Evolutionary conservation across 2,113 vertebrate genomes (phyloP).

Genomic region (Zootoca vivipara): DNA sequence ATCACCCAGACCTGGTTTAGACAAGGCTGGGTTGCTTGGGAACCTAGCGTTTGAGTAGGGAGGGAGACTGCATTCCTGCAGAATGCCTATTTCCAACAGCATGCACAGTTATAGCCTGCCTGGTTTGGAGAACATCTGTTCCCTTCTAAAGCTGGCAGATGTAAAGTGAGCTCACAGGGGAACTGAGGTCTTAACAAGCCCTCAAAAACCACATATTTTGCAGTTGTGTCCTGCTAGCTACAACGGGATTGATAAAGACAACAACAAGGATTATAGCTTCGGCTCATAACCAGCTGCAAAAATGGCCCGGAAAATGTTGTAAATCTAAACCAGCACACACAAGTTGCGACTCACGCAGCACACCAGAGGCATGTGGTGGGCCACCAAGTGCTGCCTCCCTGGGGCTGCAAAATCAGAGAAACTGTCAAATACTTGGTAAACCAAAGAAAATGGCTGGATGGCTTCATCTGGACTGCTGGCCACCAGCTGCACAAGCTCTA

Average conservation of each 20-base stretch:
- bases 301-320: background rate
- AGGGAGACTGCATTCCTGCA: background rate
- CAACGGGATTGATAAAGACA: background rate
- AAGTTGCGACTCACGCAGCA: background rate
- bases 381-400: background rate
- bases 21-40: background rate
- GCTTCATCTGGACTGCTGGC: too few relatives aligned
- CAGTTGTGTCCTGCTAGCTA: background rate
- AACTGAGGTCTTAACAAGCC: background rate
- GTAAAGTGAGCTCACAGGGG: background rate
- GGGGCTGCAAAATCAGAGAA: background rate
- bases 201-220: background rate
- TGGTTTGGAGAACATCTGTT: background rate
- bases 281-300: background rate
- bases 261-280: background rate
- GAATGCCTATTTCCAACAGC: background rate
- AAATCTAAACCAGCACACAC: background rate
- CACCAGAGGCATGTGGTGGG: background rate
- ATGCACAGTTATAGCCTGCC: background rate
- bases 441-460: background rate
- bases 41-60: background rate
- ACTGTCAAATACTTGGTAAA: background rate
- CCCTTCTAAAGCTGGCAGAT: background rate
- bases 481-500: background rate
- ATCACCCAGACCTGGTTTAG: background rate